These are phyloP conservation scores for Rostratula benghalensis DNA, from an alignment of 2,113 vertebrate genomes.

Conservation along the genomic window DNA sequence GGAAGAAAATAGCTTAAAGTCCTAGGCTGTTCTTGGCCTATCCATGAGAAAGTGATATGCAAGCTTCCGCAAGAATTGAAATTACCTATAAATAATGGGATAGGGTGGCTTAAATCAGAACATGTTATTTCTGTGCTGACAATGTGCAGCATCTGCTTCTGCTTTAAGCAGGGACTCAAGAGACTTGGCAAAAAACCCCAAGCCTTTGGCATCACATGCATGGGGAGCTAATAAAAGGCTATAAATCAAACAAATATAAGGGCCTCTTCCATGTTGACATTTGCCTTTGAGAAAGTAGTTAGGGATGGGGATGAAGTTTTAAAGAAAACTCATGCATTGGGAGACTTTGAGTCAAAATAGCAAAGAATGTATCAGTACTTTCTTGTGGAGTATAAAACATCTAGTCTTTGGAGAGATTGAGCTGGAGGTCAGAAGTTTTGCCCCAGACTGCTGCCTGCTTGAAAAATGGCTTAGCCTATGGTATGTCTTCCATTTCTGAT, in stretches of 20 bases:
- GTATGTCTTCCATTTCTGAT: not conserved
- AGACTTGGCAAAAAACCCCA: conserved; percentile 36
- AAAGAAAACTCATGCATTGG: conserved; percentile 41
- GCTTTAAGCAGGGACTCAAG: conserved; percentile 41
- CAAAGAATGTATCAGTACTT: not conserved
- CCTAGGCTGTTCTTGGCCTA: not conserved
- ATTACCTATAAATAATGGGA: conserved; percentile 35
- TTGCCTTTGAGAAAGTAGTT: conserved; percentile 53
- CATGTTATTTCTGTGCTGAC: conserved; percentile 50
- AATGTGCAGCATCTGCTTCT: conserved; percentile 47
- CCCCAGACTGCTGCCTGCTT: not conserved
- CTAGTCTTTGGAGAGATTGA: not conserved
- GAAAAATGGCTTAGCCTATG: not conserved
- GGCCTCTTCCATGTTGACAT: conserved; percentile 46
- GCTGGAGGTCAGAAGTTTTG: not conserved
- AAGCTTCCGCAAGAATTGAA: conserved; percentile 21
- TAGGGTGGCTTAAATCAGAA: conserved; percentile 25
- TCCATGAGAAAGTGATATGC: not conserved
- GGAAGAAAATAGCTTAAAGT: not conserved
- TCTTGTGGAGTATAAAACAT: conserved; percentile 1
- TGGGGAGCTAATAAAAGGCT: conserved; percentile 42
- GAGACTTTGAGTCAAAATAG: not conserved
- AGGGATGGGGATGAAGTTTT: conserved; percentile 26
- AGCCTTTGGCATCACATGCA: conserved; percentile 39
- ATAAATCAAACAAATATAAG: conserved; percentile 45